Conservation (phyloP, 2,888 invertebrate species). For the Orthonychiurus folsomi region DNA sequence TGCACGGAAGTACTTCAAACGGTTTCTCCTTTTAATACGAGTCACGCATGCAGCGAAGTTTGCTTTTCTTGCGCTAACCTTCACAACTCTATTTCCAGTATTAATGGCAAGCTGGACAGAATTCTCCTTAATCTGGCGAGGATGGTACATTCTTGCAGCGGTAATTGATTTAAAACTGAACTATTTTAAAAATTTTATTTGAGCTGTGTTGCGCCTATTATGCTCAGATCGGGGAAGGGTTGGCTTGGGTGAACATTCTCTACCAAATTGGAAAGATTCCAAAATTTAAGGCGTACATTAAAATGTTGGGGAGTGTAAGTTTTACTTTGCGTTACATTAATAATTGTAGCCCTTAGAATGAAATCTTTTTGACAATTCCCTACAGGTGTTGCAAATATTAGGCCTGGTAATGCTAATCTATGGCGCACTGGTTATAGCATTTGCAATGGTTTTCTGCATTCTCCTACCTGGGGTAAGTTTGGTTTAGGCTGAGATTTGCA, state of each 20-base stretch:
- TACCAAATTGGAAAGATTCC: slow-evolving; percentile 10
- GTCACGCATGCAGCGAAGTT: slow-evolving; percentile 4
- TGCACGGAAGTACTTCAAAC: neutral
- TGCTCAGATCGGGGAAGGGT: slow-evolving; percentile 2
- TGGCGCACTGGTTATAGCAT: slow-evolving; percentile 7
- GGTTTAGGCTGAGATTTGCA: too few species aligned
- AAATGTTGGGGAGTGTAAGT: slow-evolving; percentile 6
- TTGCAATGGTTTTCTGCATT: slow-evolving; percentile 13
- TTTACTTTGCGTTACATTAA: too few species aligned
- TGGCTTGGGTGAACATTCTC: slow-evolving; percentile 10
- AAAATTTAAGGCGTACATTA: slow-evolving; percentile 5
- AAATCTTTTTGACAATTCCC: neutral
- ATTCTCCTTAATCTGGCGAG: neutral
- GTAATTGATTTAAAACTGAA: neutral
- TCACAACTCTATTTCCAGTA: slow-evolving; percentile 2
- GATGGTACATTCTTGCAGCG: slow-evolving; percentile 9
- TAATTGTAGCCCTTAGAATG: too few species aligned
- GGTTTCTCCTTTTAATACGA: neutral
- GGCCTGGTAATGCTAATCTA: slow-evolving; percentile 9
- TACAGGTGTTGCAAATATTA: slow-evolving; percentile 3
- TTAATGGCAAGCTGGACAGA: neutral
- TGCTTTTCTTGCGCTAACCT: slow-evolving; percentile 1
- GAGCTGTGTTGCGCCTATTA: neutral
- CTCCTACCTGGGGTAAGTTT: slow-evolving; percentile 14
- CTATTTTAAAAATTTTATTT: neutral